Conservation (phyloP, 2,888 invertebrate genomes). For the Chirona hameri region DNA sequence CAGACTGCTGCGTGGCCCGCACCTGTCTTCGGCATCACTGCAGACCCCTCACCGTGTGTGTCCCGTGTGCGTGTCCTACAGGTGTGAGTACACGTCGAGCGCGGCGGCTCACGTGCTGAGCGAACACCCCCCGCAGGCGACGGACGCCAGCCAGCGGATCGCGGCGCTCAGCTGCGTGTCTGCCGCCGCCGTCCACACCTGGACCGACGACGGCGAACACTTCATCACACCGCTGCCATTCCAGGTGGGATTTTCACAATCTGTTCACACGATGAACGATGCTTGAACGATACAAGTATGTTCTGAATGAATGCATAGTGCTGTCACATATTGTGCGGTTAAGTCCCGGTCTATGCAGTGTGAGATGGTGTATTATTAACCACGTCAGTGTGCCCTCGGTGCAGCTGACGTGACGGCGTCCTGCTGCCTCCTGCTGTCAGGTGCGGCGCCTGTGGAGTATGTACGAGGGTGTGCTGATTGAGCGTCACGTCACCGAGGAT, state of each 20-base stretch:
- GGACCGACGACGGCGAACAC: constrained; percentile 74
- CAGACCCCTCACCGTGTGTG: too few species aligned
- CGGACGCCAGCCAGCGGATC: not conserved
- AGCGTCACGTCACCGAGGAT: constrained; percentile 47
- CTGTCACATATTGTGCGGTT: too few species aligned
- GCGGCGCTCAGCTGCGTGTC: constrained; percentile 9
- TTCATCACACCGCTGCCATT: constrained; percentile 74
- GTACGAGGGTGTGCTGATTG: constrained; percentile 78
- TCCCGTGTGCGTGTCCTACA: not conserved
- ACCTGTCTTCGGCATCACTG: too few species aligned
- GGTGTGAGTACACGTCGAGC: constrained; percentile 4
- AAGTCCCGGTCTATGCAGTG: too few species aligned
- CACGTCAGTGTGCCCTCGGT: too few species aligned
- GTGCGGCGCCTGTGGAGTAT: constrained; percentile 79
- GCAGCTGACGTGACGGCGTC: too few species aligned
- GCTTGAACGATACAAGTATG: too few species aligned
- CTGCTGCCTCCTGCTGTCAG: constrained; percentile 47
- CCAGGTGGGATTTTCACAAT: constrained; percentile 47
- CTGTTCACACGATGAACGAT: too few species aligned
- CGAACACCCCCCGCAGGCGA: not conserved
- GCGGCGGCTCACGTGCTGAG: constrained; percentile 23
- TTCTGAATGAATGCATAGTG: too few species aligned
- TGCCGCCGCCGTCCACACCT: constrained; percentile 45
- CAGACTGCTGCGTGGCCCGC: too few species aligned
- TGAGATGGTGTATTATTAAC: too few species aligned